These are phyloP conservation scores for Heterotis niloticus DNA, from an alignment of 2,113 vertebrate genomes.

Conservation along the genomic window DNA sequence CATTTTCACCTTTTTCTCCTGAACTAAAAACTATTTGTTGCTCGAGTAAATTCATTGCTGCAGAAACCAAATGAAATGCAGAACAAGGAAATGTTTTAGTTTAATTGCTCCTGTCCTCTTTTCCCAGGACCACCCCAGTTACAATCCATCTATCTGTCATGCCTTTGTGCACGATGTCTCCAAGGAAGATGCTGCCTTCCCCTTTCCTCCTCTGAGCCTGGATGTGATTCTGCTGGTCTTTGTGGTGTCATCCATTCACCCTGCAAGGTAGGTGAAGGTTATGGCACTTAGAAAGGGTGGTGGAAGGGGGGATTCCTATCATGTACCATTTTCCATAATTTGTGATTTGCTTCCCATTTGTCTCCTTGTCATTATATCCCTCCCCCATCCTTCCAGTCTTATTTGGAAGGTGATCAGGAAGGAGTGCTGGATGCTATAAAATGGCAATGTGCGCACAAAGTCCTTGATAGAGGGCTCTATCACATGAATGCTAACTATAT, in stretches of 20 bases:
- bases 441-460: neutral
- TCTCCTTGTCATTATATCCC: slow-evolving; percentile 30
- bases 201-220: slow-evolving; percentile 80
- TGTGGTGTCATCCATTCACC: slow-evolving; percentile 87
- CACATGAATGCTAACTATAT: neutral
- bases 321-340: slow-evolving; percentile 46
- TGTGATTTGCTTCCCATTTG: slow-evolving; percentile 33
- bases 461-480: neutral
- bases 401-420: neutral
- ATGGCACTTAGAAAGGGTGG: slow-evolving; percentile 48
- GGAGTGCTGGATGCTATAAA: neutral
- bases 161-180: slow-evolving; percentile 85
- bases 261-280: slow-evolving; percentile 77
- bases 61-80: neutral
- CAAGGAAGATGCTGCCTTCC: slow-evolving; percentile 70
- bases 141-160: slow-evolving; percentile 70
- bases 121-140: slow-evolving; percentile 72
- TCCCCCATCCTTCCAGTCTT: neutral
- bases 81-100: neutral
- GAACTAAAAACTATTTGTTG: neutral
- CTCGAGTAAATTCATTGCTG: neutral
- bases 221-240: slow-evolving; percentile 84
- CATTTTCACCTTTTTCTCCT: neutral
- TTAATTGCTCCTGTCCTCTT: slow-evolving; percentile 19
- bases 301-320: slow-evolving; percentile 42